Evolutionary conservation across 2,888 invertebrate genomes (phyloP), one percentile per base, ranked within the genome.

Genomic region (Tetragonula carbonaria): DNA sequence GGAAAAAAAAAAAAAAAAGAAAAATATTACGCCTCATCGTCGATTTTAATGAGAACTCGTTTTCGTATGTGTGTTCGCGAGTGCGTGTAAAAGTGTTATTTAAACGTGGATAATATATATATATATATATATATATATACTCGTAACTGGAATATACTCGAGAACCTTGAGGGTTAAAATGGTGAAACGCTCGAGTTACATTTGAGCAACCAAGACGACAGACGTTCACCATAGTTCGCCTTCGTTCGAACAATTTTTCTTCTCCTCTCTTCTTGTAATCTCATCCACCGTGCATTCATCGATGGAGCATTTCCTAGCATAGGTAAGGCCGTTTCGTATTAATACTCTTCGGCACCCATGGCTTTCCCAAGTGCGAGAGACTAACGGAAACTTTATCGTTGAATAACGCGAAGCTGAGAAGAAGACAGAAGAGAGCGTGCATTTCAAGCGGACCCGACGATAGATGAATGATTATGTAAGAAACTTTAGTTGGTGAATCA

Each of bases 211-310:
- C 66, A 45, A 76, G 38, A 38, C n/a, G 67, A 80, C 85, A 75
- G 78, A 77, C 88, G 84, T 88, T 68, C 80, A 81, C 87, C 78
- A 75, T 78, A 76, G 66, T 33, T 75, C 82, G 68, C 77, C 85
- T 86, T 82, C 77, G 79, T 80, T 66, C 23, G 74, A 85, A 28
- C 55, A 75, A 62, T 72, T 72, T 75, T 80, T 80, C 73, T 63
- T 55, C 50, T 28, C 23, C 53, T 68, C 16, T 33, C 33, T 33
- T 33, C 33, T 33, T 33, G 81, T 82, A 74, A 82, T 74, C 55
- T 50, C 68, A 82, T 80, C 81, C 51, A 82, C 80, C 68, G 74
- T 80, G 68, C 45, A 79, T 18, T 23, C 18, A 55, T 51, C 73
- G n/a, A 23, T 23, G 6, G 21, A 50, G 55, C 68, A 73, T 68